A percentile compares a stretch with the other conserved stretches of the same genome.
These are phyloP conservation scores for Tauraco erythrolophus DNA, from an alignment of 2,113 vertebrate genomes.

Conservation along the genomic window DNA sequence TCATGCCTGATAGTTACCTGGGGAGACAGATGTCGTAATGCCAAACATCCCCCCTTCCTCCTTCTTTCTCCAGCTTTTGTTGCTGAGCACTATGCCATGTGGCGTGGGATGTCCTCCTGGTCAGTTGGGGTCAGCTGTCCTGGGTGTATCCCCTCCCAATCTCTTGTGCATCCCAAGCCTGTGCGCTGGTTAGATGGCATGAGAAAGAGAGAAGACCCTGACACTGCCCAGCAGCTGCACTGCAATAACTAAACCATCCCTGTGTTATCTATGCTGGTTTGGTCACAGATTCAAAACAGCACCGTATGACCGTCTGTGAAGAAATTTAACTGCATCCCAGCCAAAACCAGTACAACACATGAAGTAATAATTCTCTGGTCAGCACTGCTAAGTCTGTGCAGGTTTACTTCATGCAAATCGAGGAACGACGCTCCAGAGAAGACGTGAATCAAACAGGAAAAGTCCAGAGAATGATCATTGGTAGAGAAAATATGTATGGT, in stretches of 20 bases:
- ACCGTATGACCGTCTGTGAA: not conserved
- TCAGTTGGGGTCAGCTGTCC: not conserved
- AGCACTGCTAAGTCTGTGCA: not conserved
- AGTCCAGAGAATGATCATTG: not conserved
- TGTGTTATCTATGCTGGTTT: not conserved
- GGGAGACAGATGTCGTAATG: rapidly evolving
- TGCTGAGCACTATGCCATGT: rapidly evolving
- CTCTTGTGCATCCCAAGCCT: not conserved
- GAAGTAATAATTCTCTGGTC: not conserved
- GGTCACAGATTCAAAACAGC: not conserved
- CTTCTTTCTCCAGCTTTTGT: not conserved
- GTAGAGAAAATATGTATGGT: not conserved
- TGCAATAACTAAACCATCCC: not conserved
- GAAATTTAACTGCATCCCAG: not conserved
- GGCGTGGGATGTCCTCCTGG: not conserved
- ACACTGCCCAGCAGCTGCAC: not conserved
- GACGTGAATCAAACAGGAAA: not conserved
- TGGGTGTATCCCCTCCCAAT: not conserved
- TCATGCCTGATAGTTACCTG: rapidly evolving
- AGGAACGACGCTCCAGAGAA: not conserved
- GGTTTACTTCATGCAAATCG: not conserved
- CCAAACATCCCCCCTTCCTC: not conserved
- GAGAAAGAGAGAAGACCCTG: not conserved
- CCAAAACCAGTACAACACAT: not conserved
- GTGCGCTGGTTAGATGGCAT: rapidly evolving